Conservation (phyloP, 2,113 vertebrate species). For the Chauna torquata region DNA sequence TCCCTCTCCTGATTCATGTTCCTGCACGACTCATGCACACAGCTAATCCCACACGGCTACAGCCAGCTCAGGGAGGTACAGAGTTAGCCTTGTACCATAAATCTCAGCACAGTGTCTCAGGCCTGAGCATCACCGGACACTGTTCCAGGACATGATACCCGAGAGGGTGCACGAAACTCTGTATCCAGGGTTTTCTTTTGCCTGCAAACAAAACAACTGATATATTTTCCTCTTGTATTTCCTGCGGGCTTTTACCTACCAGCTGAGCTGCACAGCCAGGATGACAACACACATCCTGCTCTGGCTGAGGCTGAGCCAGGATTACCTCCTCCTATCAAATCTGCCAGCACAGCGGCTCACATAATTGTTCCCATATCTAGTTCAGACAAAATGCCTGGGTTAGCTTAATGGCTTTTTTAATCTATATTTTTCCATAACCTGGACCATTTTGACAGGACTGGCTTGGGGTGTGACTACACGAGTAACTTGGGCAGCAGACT, state of each 20-base stretch:
- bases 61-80: background rate
- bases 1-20: background rate
- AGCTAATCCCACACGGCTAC: background rate
- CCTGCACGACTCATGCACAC: rapidly evolving
- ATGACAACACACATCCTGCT: rapidly evolving
- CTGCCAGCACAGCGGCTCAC: background rate
- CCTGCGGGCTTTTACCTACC: background rate
- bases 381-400: background rate
- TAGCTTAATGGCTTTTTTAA: background rate
- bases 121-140: rapidly evolving
- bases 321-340: background rate
- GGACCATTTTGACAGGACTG: background rate
- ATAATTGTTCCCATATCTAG: rapidly evolving
- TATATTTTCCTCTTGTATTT: background rate
- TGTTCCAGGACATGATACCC: background rate
- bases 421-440: background rate
- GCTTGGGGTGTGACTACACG: background rate
- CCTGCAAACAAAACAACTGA: background rate
- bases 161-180: background rate
- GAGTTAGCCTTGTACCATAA: rapidly evolving
- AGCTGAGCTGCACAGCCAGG: background rate
- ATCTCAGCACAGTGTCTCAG: background rate
- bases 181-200: background rate
- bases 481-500: background rate
- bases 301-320: background rate